These are phyloP conservation scores for Spicauda simplicius DNA, from an alignment of 2,888 invertebrate species.

Conservation along the genomic window DNA sequence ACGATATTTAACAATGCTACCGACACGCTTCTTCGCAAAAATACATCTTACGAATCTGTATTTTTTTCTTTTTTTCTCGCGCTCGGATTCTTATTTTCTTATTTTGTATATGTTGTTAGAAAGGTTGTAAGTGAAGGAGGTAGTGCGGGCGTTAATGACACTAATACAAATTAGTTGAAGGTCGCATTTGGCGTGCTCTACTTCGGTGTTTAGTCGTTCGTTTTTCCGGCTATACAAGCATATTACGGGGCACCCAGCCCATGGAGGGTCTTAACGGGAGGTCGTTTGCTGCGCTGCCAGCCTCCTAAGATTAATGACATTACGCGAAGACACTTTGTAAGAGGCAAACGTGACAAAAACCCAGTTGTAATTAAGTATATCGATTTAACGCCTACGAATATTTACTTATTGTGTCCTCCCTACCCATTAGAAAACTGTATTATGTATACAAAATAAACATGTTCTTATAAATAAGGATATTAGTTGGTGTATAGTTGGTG, in stretches of 20 bases:
- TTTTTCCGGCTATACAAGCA: slow-evolving; percentile 65
- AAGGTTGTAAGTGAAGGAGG: slow-evolving; percentile 59
- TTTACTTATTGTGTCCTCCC: neutral
- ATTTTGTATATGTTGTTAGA: slow-evolving; percentile 56
- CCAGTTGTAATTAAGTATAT: slow-evolving; percentile 35
- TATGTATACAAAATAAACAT: too few relatives aligned
- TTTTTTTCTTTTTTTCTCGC: slow-evolving; percentile 65
- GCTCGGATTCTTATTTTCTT: slow-evolving; percentile 74
- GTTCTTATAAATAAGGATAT: too few relatives aligned
- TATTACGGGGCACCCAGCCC: slow-evolving; percentile 75
- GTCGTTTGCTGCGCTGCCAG: slow-evolving; percentile 82
- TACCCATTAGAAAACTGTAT: too few relatives aligned
- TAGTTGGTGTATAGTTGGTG: too few relatives aligned
- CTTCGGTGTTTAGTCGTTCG: slow-evolving; percentile 67
- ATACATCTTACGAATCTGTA: slow-evolving; percentile 75
- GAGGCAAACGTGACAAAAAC: slow-evolving; percentile 75
- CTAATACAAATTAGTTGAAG: slow-evolving; percentile 75
- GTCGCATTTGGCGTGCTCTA: slow-evolving; percentile 71
- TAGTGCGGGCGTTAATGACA: slow-evolving; percentile 69
- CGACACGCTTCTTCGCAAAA: slow-evolving; percentile 76
- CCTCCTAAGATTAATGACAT: slow-evolving; percentile 81
- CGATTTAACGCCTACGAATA: slow-evolving; percentile 24
- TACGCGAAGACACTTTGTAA: slow-evolving; percentile 77
- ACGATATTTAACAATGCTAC: slow-evolving; percentile 83
- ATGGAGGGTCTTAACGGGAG: slow-evolving; percentile 81